A percentile compares a stretch with the other conserved stretches of the same genome.
Conservation (phyloP, 2,888 invertebrate genomes). For the Eristalis pertinax region DNA sequence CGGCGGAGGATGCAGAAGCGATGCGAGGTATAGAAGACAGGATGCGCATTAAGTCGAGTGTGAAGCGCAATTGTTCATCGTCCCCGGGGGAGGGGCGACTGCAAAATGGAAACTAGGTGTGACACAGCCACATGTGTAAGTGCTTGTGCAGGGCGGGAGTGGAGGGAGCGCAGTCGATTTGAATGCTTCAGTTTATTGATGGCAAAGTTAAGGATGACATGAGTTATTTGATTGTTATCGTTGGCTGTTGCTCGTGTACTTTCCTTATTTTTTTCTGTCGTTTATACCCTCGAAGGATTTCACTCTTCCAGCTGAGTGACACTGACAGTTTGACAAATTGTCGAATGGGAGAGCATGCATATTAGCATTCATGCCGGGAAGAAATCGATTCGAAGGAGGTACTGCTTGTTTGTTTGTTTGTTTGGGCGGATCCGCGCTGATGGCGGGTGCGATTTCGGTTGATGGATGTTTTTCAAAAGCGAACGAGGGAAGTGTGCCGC, state of each 20-base stretch:
- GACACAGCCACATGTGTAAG: background rate
- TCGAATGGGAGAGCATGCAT: background rate
- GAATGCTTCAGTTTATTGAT: slow-evolving; percentile 33
- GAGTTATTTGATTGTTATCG: slow-evolving; percentile 45
- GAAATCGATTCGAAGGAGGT: slow-evolving; percentile 13
- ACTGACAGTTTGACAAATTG: slow-evolving; percentile 49
- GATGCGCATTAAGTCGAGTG: slow-evolving; percentile 32
- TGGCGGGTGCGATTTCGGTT: no score
- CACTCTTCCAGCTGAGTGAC: slow-evolving; percentile 4
- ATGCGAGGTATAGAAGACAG: background rate
- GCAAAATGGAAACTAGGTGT: slow-evolving; percentile 2
- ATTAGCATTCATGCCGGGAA: slow-evolving; percentile 19
- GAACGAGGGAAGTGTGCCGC: no score
- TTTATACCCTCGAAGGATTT: background rate
- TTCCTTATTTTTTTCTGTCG: background rate
- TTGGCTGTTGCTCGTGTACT: slow-evolving; percentile 8
- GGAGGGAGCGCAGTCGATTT: background rate
- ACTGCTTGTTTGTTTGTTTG: background rate
- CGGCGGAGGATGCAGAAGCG: background rate
- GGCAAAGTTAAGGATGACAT: slow-evolving; percentile 33
- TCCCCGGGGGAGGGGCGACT: background rate
- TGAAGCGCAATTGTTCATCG: background rate
- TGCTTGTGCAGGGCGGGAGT: background rate
- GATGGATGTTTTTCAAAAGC: no score
- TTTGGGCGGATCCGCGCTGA: background rate